Conservation (phyloP, 1,140 invertebrate species). For the Anastrepha ludens region DNA sequence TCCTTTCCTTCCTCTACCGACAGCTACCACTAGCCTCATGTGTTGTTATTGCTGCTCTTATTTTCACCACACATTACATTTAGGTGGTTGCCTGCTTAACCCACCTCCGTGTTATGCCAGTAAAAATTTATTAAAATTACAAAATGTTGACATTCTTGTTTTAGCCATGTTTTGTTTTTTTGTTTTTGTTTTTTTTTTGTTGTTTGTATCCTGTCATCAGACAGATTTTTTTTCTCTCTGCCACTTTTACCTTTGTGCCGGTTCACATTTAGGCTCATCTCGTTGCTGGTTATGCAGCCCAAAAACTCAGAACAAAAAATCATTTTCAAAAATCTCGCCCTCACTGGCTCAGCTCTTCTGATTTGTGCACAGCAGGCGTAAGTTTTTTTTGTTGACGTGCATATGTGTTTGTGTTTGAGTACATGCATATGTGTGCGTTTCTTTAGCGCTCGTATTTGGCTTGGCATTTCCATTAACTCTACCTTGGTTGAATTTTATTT, state of each 20-base stretch:
- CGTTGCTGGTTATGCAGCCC: neutral
- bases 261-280: neutral
- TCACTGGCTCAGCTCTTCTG: neutral
- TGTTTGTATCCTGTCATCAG: neutral
- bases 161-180: neutral
- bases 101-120: neutral
- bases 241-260: neutral
- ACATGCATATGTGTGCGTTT: neutral
- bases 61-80: neutral
- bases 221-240: neutral
- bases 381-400: neutral
- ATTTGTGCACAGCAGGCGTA: neutral
- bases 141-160: constrained; percentile 10
- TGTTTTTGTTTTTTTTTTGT: neutral
- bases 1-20: neutral
- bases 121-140: constrained; percentile 46
- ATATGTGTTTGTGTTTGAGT: neutral
- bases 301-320: neutral
- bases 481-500: constrained; percentile 39
- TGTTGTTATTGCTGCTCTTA: constrained; percentile 10
- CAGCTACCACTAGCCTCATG: neutral
- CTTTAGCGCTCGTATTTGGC: neutral
- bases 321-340: constrained; percentile 7
- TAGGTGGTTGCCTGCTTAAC: neutral
- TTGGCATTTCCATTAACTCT: constrained; percentile 49